Evolutionary conservation across 2,888 invertebrate genomes (phyloP).

Genomic region (Hirtodrosophila alboralis): DNA sequence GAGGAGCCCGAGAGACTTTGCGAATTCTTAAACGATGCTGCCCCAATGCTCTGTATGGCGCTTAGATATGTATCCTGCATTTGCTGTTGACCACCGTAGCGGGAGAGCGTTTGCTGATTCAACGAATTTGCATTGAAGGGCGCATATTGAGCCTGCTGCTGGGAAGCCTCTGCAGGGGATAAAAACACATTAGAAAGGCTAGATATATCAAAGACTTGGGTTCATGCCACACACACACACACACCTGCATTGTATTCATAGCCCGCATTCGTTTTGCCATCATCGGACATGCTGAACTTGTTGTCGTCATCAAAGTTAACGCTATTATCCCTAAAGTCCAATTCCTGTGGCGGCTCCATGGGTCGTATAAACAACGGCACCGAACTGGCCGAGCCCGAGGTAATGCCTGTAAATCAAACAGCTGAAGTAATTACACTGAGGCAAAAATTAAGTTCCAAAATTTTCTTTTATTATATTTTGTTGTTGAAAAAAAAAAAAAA

Average conservation of each 20-base stretch:
- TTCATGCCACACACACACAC: too few relatives aligned
- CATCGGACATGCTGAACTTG: constrained; percentile 65
- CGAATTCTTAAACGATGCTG: constrained; percentile 80
- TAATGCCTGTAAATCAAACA: constrained; percentile 75
- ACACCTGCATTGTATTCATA: constrained; percentile 81
- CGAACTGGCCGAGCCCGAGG: constrained; percentile 82
- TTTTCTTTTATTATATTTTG: too few relatives aligned
- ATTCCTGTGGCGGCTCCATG: constrained; percentile 86
- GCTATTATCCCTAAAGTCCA: constrained; percentile 91
- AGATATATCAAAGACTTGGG: too few relatives aligned
- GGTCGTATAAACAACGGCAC: constrained; percentile 82
- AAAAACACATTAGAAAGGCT: too few relatives aligned
- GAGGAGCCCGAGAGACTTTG: constrained; percentile 69
- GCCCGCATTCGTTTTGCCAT: constrained; percentile 57
- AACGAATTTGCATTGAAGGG: constrained; percentile 74
- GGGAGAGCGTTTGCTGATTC: constrained; percentile 79
- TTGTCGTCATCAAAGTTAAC: constrained; percentile 84
- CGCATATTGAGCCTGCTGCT: constrained; percentile 83
- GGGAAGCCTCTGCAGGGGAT: constrained; percentile 84
- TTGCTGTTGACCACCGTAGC: constrained; percentile 86
- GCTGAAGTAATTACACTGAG: neutral
- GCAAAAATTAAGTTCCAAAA: too few relatives aligned
- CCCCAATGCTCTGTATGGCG: constrained; percentile 82
- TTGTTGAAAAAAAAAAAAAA: too few relatives aligned
- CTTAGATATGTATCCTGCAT: constrained; percentile 87